A percentile compares a stretch with the other conserved stretches of the same genome.
These are phyloP conservation scores for Copidosoma aretas DNA, from an alignment of 2,888 invertebrate genomes.

Conservation along the genomic window DNA sequence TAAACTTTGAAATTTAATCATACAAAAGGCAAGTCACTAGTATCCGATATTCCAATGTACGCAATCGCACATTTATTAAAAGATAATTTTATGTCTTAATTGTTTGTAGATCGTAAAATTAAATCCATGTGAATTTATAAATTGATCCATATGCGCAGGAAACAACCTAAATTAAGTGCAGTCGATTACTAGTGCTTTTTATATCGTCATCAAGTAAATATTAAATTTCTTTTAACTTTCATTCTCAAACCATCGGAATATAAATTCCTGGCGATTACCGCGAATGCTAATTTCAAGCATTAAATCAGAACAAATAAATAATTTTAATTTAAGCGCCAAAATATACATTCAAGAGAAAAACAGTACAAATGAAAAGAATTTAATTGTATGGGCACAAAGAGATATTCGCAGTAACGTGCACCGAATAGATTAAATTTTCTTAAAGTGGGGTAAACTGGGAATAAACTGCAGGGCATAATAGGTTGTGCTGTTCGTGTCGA, in stretches of 20 bases:
- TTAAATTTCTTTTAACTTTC: not conserved
- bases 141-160: too few species aligned
- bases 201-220: not conserved
- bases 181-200: conserved; percentile 14
- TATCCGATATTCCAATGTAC: not conserved
- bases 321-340: conserved; percentile 12
- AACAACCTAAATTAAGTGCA: not conserved
- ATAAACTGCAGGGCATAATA: not conserved
- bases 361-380: not conserved
- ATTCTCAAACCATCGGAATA: not conserved
- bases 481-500: not conserved
- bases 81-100: too few species aligned
- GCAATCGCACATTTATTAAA: too few species aligned
- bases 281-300: not conserved
- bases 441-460: conserved; percentile 3
- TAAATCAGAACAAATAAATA: not conserved
- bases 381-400: conserved; percentile 2
- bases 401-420: conserved; percentile 5
- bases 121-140: not conserved
- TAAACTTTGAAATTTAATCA: conserved; percentile 2
- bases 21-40: not conserved
- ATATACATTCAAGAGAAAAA: not conserved
- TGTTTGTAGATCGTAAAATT: too few species aligned
- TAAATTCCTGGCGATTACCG: not conserved
- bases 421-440: not conserved